A percentile compares a stretch with the other conserved stretches of the same genome.
Conservation (phyloP, 2,797 vertebrate species). For the Delichon dasypus region DNA sequence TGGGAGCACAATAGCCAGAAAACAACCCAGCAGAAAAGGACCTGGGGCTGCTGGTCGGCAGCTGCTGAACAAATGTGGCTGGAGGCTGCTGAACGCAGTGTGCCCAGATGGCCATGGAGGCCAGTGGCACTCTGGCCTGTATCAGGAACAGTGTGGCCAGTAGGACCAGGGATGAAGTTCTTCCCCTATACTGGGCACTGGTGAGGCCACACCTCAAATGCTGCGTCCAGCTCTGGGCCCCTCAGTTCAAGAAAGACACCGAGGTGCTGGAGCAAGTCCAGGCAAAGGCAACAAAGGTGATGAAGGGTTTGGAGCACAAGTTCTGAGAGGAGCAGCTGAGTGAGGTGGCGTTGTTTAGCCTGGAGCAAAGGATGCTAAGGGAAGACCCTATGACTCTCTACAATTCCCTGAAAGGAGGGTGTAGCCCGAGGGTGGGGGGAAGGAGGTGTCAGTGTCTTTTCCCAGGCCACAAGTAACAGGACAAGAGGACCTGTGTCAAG, state of each 20-base stretch:
- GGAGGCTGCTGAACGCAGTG: not conserved
- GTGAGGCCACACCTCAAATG: not conserved
- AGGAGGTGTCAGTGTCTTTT: not conserved
- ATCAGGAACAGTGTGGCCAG: not conserved
- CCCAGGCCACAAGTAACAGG: not conserved
- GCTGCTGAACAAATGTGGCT: not conserved
- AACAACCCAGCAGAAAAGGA: not conserved
- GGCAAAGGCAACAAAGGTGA: not conserved
- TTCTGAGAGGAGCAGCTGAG: not conserved
- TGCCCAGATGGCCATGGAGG: not conserved
- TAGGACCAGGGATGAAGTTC: not conserved
- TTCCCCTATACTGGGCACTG: not conserved
- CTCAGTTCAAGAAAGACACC: not conserved
- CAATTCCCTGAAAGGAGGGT: not conserved
- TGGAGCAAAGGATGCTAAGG: not conserved
- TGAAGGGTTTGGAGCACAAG: not conserved
- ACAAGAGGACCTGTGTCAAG: not conserved
- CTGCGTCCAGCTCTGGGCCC: not conserved
- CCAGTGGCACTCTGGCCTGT: not conserved
- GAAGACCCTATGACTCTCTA: not conserved
- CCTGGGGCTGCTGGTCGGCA: not conserved
- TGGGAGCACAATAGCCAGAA: not conserved
- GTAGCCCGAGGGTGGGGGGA: rapidly evolving
- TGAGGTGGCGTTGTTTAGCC: not conserved
- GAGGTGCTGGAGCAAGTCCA: not conserved